These are phyloP conservation scores for Sycobia sp. DNA, from an alignment of 1,140 invertebrate genomes.

Conservation along the genomic window DNA sequence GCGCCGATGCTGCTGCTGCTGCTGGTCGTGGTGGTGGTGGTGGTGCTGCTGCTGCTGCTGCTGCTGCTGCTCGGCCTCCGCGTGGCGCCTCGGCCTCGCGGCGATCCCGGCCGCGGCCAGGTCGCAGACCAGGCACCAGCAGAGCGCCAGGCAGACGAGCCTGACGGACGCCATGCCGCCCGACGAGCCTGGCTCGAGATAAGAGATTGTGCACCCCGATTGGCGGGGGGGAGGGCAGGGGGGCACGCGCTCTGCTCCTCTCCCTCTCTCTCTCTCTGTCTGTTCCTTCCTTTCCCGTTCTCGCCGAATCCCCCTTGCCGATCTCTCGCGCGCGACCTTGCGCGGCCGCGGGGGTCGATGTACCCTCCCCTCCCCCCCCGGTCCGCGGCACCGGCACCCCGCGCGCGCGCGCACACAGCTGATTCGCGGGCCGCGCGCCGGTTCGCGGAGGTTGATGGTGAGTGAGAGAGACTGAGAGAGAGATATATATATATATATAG, in stretches of 20 bases:
- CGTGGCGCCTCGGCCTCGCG: neutral
- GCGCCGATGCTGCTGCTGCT: too few species aligned
- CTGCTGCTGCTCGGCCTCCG: too few species aligned
- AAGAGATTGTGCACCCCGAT: neutral
- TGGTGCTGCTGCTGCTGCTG: too few species aligned
- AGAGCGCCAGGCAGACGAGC: slow-evolving; percentile 1
- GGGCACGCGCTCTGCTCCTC: neutral
- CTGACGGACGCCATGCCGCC: neutral
- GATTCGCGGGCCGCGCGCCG: too few species aligned
- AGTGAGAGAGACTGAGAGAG: too few species aligned
- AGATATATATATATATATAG: too few species aligned
- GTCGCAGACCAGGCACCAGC: neutral
- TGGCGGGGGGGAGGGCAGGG: neutral
- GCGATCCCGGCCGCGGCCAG: neutral
- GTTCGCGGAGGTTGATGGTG: too few species aligned
- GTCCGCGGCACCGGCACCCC: neutral
- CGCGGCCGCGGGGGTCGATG: neutral
- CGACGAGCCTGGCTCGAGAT: neutral
- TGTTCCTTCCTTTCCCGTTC: neutral
- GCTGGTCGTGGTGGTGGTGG: neutral
- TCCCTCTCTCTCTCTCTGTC: neutral
- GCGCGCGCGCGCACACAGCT: neutral
- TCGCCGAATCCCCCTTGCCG: too few species aligned
- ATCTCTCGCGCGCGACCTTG: neutral
- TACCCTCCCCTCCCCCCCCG: neutral